These are phyloP conservation scores for Epinephelus moara DNA, from an alignment of 2,113 vertebrate species.

Conservation along the genomic window DNA sequence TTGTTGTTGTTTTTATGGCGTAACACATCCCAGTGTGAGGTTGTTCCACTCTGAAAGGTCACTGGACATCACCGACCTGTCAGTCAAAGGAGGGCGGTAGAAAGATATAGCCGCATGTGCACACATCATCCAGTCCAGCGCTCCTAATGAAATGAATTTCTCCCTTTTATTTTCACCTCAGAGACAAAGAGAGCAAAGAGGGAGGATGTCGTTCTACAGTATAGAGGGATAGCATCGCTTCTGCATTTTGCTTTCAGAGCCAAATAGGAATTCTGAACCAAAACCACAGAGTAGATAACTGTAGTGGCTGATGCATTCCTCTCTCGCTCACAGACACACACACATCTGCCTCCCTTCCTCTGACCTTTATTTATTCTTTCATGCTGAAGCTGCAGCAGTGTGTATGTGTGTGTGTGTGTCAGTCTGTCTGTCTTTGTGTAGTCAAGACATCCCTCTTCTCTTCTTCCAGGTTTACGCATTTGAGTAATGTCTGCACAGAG, in stretches of 20 bases:
- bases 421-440: constrained; percentile 28
- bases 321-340: constrained; percentile 28
- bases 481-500: constrained; percentile 34
- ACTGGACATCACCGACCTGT: constrained; percentile 50
- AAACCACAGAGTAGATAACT: constrained; percentile 51
- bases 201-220: constrained; percentile 18
- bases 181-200: constrained; percentile 14
- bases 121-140: neutral
- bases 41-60: constrained; percentile 66
- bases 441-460: constrained; percentile 40
- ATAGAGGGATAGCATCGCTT: constrained; percentile 33
- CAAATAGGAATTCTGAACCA: constrained; percentile 56
- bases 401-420: constrained; percentile 4
- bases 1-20: constrained; percentile 39
- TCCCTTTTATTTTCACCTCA: neutral
- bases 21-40: constrained; percentile 33
- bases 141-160: constrained; percentile 25
- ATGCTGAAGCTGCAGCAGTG: constrained; percentile 42
- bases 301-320: constrained; percentile 37
- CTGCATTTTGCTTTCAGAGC: constrained; percentile 34
- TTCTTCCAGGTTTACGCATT: constrained; percentile 36
- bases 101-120: neutral
- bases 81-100: constrained; percentile 26
- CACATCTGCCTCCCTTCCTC: constrained; percentile 45
- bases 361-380: constrained; percentile 74